Percentiles rank a stretch among this genome's conserved stretches.
Evolutionary conservation across 2,888 invertebrate species (phyloP).

Genomic region (Caenorhabditis becei): DNA sequence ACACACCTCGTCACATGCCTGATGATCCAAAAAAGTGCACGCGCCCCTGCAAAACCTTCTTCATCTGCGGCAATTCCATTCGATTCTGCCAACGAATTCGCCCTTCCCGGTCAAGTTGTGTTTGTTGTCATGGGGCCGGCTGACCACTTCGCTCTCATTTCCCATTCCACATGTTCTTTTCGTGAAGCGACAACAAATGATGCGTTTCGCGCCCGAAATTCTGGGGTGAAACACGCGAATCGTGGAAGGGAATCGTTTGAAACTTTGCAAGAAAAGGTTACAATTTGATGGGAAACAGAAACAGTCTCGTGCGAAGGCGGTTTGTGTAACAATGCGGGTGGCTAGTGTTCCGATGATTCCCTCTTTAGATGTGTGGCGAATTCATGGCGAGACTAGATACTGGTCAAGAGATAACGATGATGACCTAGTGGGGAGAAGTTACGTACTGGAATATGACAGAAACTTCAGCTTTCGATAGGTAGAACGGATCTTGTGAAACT

Average conservation of each 20-base stretch:
- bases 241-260: background rate
- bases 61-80: background rate
- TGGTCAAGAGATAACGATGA: background rate
- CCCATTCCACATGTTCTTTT: background rate
- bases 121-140: constrained; percentile 8
- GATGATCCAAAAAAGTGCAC: constrained; percentile 76
- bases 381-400: background rate
- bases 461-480: too few species aligned
- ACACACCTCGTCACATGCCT: constrained; percentile 79
- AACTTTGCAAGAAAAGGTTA: constrained; percentile 5
- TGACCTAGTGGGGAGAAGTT: background rate
- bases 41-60: constrained; percentile 59
- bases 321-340: constrained; percentile 26
- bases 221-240: background rate
- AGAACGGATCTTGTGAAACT: too few species aligned
- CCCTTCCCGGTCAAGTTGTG: background rate
- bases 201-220: constrained; percentile 32
- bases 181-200: constrained; percentile 24
- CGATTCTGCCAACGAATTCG: background rate
- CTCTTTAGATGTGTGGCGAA: background rate
- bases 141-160: background rate
- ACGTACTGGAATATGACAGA: too few species aligned
- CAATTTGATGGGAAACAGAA: background rate
- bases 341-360: constrained; percentile 4
- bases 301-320: background rate